Conservation (phyloP, 1,140 invertebrate species). For the Hypothenemus hampei region DNA sequence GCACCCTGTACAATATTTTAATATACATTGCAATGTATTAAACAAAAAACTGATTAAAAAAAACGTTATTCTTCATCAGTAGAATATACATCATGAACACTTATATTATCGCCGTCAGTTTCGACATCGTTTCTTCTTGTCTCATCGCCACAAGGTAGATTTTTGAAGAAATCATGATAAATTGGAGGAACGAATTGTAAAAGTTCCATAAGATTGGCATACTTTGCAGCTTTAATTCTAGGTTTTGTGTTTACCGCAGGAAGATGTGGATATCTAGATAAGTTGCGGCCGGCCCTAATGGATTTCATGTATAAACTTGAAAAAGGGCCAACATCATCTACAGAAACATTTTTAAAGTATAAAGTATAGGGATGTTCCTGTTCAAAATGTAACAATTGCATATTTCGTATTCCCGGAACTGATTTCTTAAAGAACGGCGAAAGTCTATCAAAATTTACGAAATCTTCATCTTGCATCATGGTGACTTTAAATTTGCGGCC, state of each 20-base stretch:
- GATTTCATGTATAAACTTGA: too few relatives aligned
- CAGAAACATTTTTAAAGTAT: background rate
- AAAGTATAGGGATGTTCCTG: background rate
- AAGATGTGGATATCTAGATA: background rate
- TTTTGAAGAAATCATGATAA: too few relatives aligned
- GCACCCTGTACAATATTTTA: too few relatives aligned
- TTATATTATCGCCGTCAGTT: too few relatives aligned
- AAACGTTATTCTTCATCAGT: too few relatives aligned
- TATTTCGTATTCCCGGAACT: slow-evolving; percentile 3
- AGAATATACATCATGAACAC: too few relatives aligned
- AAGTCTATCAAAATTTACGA: background rate
- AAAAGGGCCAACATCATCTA: background rate
- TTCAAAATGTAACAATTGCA: slow-evolving; percentile 4
- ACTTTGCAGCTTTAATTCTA: background rate
- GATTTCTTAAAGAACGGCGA: background rate
- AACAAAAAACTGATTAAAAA: too few relatives aligned
- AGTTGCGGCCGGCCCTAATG: background rate
- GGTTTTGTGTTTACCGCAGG: background rate
- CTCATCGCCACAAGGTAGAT: too few relatives aligned
- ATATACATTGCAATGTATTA: too few relatives aligned
- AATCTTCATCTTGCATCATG: too few relatives aligned
- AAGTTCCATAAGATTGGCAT: slow-evolving; percentile 6
- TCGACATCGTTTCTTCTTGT: too few relatives aligned
- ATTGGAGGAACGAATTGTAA: too few relatives aligned
- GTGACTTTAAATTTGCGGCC: background rate